These are phyloP conservation scores for Tineola bisselliella DNA, from an alignment of 2,888 invertebrate species.

Conservation along the genomic window DNA sequence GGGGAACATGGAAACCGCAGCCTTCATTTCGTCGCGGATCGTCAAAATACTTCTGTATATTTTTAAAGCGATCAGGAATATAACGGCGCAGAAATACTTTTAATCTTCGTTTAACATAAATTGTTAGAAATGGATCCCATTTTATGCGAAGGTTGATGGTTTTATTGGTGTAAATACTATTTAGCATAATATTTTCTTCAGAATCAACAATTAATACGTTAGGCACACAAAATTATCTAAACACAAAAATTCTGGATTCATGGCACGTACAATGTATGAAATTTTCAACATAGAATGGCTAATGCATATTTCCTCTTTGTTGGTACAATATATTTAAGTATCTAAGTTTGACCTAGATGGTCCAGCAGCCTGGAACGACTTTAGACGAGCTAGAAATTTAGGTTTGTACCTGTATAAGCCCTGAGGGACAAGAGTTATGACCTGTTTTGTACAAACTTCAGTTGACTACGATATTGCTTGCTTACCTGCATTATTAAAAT, in stretches of 20 bases:
- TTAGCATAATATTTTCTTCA: no score
- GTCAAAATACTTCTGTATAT: not conserved
- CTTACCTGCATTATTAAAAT: not conserved
- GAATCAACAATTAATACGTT: no score
- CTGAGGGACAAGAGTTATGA: conserved; percentile 8
- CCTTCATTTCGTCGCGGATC: not conserved
- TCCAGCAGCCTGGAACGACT: conserved; percentile 5
- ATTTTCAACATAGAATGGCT: not conserved
- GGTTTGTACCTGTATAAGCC: not conserved
- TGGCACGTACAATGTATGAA: not conserved
- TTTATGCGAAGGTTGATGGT: no score
- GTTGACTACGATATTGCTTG: not conserved
- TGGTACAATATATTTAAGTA: not conserved
- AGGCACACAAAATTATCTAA: not conserved
- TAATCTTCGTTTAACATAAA: not conserved
- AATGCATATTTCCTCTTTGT: not conserved
- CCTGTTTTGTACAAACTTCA: conserved; percentile 6
- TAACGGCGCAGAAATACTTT: not conserved
- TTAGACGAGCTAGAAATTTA: conserved; percentile 4
- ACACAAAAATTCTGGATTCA: not conserved
- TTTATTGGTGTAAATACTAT: no score
- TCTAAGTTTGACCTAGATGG: conserved; percentile 7
- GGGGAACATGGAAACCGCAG: not conserved
- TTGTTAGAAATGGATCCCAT: not conserved
- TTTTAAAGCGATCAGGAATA: not conserved